Base-by-base conservation (phyloP, 1,140 invertebrate species). In the Drosophila bocki region DNA sequence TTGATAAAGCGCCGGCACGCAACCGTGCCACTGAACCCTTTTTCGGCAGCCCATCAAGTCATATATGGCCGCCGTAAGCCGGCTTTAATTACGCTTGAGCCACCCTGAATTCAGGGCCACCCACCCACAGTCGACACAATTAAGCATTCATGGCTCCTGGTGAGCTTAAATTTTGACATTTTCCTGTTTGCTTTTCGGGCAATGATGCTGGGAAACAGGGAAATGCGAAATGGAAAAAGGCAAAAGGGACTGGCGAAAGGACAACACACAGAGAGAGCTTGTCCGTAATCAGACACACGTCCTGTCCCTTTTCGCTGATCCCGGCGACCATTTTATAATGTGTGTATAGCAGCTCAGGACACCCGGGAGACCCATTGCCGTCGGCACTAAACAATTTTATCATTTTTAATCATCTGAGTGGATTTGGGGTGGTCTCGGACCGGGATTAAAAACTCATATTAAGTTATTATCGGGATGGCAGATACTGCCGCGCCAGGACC, bases 241-340 rank as follows among this genome's bases (percentile, higher is more conserved):
- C 37, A 1, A 22, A 47, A 44, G 13, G 22, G 39, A 58, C 37
- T 15, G 58, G 42, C 37, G 35, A 29, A 78, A 59, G 61, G 60
- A 54, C 44, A 59, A 37, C 39, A 45, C 48, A 45, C 39, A 45
- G 44, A 45, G 56, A 51, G 56, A 50, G 61, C 13, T 54, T 37
- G 51, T 56, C 72, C 41, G 59, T 64, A 81, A 81, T 76, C 70
- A 70, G 76, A 81, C 65, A 75, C 82, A 86, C 61, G 65, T 75
- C 75, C 68, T 51, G 48, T 51, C 61, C 67, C 67, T 63, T 75
- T 78, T 67, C 70, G 68, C 78, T 88, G 82, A 91, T 91, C 86
- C 91, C 75, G 82, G 75, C 88, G 86, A 78, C 91, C 91, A 92
- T 92, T 92, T 92, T 92, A 92, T 92, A 92, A 92, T 91, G 91